Evolutionary conservation across 1,140 invertebrate genomes (phyloP), one percentile per base, ranked within the genome.

Genomic region (Lethrus apterus): DNA sequence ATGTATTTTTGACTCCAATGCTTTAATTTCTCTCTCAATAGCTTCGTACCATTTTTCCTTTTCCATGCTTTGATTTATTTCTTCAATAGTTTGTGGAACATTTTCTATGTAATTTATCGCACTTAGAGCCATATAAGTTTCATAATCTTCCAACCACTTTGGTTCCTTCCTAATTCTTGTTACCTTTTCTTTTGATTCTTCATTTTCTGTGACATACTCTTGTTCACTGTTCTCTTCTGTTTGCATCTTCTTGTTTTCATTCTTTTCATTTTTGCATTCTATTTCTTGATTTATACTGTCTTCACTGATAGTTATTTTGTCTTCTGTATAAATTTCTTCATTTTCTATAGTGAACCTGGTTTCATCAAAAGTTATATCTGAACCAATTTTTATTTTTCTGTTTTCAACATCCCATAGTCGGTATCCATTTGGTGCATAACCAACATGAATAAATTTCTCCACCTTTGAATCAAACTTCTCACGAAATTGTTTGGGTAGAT

Each of bases 351-450:
- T 31, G 17, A 8, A 20, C 11, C 34, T 29, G 23, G 33, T 42
- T 42, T 48, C 46, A 42, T 42, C 33, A 48, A 42, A 41, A n/a
- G 40, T 31, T 7, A 59, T 51, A 43, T 58, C 51, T 52, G 54
- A 45, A 5, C 41, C 21, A 4, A 38, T 40, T 11, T 52, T 48
- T n/a, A 61, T 40, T 44, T 59, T 63, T 34, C 40, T 18, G 48
- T 54, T 44, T 46, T 50, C 20, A 4, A 36, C n/a, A 43, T 55
- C 29, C 50, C 52, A 63, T 2, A 64, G 36, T 26, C 59, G 38
- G 35, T 64, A 64, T 20, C 59, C 56, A 17, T 44, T 50, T 9
- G 51, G 43, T 11, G 54, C 24, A 41, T 63, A 61, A 38, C 56
- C 52, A 15, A 59, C 33, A 33, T 57, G 46, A 4, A 50, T 51